Evolutionary conservation across 2,797 vertebrate genomes (phyloP).

Genomic region (Chrosomus eos): DNA sequence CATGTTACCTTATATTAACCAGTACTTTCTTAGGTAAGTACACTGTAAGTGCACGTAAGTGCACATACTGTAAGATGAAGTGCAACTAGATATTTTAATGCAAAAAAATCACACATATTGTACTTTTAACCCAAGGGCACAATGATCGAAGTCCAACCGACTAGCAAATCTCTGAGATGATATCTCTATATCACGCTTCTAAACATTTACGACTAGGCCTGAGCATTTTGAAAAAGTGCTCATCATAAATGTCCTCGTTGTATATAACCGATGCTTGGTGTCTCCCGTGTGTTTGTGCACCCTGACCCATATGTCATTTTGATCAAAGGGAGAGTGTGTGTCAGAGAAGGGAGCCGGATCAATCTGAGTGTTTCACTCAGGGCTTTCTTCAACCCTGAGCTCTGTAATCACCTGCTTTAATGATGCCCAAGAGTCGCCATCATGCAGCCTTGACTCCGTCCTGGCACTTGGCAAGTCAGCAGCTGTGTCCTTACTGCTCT

Average conservation of each 20-base stretch:
- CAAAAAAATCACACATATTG: neutral
- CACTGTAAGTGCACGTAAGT: too few species aligned
- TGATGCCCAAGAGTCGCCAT: constrained; percentile 44
- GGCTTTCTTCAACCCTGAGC: constrained; percentile 51
- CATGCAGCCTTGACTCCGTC: constrained; percentile 32
- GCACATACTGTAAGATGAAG: too few species aligned
- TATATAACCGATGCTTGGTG: constrained; percentile 49
- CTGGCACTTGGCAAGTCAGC: constrained; percentile 29
- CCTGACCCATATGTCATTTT: constrained; percentile 48
- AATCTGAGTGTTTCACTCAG: constrained; percentile 39
- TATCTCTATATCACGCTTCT: constrained; percentile 39
- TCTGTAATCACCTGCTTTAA: constrained; percentile 55
- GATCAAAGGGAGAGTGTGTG: constrained; percentile 33
- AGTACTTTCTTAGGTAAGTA: too few species aligned
- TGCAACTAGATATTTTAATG: neutral
- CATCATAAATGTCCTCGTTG: constrained; percentile 57
- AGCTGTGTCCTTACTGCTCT: constrained; percentile 36
- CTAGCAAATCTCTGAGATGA: constrained; percentile 28
- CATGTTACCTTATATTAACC: too few species aligned
- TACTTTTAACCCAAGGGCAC: neutral
- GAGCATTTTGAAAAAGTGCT: constrained; percentile 53
- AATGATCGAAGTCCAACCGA: neutral
- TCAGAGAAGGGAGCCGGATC: constrained; percentile 27
- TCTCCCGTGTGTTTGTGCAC: constrained; percentile 54
- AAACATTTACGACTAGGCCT: constrained; percentile 64